Conservation (phyloP, 2,797 vertebrate species). For the Macropodus opercularis region DNA sequence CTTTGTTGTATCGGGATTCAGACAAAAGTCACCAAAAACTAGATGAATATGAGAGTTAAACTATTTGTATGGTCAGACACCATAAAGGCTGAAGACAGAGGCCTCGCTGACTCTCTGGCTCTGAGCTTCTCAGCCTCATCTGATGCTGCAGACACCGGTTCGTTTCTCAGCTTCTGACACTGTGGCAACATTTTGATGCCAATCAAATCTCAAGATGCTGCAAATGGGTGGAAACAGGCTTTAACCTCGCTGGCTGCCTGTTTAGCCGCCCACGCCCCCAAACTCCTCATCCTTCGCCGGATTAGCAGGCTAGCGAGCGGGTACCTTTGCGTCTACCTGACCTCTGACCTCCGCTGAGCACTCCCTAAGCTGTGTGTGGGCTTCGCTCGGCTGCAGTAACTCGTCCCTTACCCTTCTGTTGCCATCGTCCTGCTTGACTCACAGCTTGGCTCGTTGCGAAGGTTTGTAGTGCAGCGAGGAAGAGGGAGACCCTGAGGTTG, state of each 20-base stretch:
- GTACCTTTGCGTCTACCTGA: slow-evolving; percentile 26
- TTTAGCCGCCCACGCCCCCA: slow-evolving; percentile 56
- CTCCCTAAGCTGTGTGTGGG: slow-evolving; percentile 55
- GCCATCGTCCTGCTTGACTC: slow-evolving; percentile 47
- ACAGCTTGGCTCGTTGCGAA: slow-evolving; percentile 27
- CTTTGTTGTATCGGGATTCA: not conserved
- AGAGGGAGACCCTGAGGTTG: slow-evolving; percentile 54
- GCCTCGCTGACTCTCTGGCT: no score
- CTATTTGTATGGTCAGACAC: no score
- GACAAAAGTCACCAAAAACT: not conserved
- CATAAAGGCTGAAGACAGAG: no score
- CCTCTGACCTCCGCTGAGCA: slow-evolving; percentile 43
- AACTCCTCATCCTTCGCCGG: slow-evolving; percentile 27
- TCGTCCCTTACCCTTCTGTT: slow-evolving; percentile 12
- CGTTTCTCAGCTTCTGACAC: slow-evolving; percentile 20
- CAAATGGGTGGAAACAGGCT: slow-evolving; percentile 39
- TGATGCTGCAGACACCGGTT: not conserved
- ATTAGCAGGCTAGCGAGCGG: slow-evolving; percentile 16
- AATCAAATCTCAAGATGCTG: slow-evolving; percentile 10
- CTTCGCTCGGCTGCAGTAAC: slow-evolving; percentile 14
- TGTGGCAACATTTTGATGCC: not conserved
- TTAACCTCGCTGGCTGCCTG: slow-evolving; percentile 47
- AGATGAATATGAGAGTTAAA: no score
- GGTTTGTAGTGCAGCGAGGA: slow-evolving; percentile 25
- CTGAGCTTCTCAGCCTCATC: not conserved